A percentile compares a stretch with the other conserved stretches of the same genome.
phyloP scores from a whole-genome alignment of 1,140 invertebrate species.

The Luehdorfia chinensis region DNA sequence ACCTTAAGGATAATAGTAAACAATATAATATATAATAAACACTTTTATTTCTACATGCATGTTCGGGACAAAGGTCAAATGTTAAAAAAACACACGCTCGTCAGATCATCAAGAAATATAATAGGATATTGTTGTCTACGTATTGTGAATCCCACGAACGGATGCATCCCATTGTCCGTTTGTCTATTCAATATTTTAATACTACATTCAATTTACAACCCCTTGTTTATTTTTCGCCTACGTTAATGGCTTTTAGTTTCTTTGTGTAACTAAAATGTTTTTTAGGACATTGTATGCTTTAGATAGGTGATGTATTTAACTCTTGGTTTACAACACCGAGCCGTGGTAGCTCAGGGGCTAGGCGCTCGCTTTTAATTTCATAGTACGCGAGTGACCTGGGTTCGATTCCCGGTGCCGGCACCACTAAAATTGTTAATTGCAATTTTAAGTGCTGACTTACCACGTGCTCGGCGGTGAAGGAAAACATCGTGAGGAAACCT shows the following conservation, averaged over 20 bases:
- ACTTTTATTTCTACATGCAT: not conserved
- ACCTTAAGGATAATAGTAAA: too few species aligned
- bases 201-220: constrained; percentile 36
- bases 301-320: too few species aligned
- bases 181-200: constrained; percentile 52
- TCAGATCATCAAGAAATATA: constrained; percentile 25
- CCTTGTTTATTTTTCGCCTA: constrained; percentile 50
- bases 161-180: constrained; percentile 45
- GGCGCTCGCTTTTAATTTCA: too few species aligned
- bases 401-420: too few species aligned
- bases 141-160: constrained; percentile 29
- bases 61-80: constrained; percentile 23
- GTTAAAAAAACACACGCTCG: constrained; percentile 21
- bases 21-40: too few species aligned
- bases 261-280: not conserved
- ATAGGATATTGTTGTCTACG: constrained; percentile 47
- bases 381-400: too few species aligned
- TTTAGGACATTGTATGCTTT: not conserved
- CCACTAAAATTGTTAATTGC: too few species aligned
- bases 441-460: too few species aligned
- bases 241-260: constrained; percentile 13
- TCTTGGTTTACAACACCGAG: too few species aligned
- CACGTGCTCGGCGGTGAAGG: too few species aligned
- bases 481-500: too few species aligned
- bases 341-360: too few species aligned